Base-by-base conservation (phyloP, 1,140 invertebrate genomes). In the Drosophila arawakana region DNA sequence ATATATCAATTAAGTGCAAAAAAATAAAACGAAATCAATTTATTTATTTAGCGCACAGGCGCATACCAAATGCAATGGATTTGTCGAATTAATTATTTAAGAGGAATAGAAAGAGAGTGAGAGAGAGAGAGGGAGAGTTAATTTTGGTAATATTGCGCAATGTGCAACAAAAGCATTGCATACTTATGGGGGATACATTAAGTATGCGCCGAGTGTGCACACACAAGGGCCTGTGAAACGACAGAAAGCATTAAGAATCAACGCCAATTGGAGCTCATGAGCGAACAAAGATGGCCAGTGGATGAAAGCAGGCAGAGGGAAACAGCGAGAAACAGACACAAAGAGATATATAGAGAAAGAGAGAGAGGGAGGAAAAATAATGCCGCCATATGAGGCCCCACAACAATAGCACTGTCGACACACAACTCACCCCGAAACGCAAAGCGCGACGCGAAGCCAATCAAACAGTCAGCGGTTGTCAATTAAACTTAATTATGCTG, bases 401-500 rank as follows among this genome's bases (percentile, higher is more conserved):
- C 18, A 59, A 44, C 25, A 63, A 52, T 52, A 52, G 35, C n/a
- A 54, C 11, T n/a, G 41, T 43, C 9, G 41, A 43, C 41, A 25
- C 25, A 25, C 25, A 54, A 52, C 2, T 30, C 49, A 52, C 25
- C 49, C 11, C 35, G 34, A 55, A 55, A 55, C 41, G 25, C 15
- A 15, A 15, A 15, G 15, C 15, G 15, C 25, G 25, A 30, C 3
- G 47, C 50, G 69, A 66, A 67, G 67, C 73, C 76, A 79, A 79
- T 79, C 68, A 79, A 76, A 79, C 62, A 76, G 77, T 77, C 77
- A 77, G 77, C 74, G 63, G 55, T 73, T 77, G 77, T 77, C 77
- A 80, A 77, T 80, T 77, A 77, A 73, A 77, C 74, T 80, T 80
- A 73, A 77, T 80, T 80, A 80, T 77, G 69, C 72, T 80, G 68